phyloP scores from a whole-genome alignment of 2,113 vertebrate genomes.

The Phrynosoma blainvillii region DNA sequence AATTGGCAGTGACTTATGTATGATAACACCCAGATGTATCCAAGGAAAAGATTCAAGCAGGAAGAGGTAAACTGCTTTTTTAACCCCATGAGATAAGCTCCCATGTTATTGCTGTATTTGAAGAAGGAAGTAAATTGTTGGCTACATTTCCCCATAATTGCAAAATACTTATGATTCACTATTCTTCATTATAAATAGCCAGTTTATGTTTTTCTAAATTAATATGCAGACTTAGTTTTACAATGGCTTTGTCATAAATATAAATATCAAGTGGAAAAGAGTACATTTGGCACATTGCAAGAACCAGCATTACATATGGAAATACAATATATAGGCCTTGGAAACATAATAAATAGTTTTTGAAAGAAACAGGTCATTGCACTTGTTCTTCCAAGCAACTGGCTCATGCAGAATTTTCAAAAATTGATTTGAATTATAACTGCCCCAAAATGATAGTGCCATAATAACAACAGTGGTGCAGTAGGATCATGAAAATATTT shows the following conservation, averaged over 20 bases:
- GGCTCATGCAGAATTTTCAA: constrained; percentile 50
- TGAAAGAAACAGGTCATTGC: constrained; percentile 75
- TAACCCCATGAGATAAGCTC: too few species aligned
- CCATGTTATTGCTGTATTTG: not conserved
- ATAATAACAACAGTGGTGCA: constrained; percentile 45
- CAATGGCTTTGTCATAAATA: constrained; percentile 56
- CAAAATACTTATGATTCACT: not conserved
- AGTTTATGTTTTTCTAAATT: constrained; percentile 24
- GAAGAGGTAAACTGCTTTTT: too few species aligned
- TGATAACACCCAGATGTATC: too few species aligned
- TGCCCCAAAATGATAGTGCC: constrained; percentile 56
- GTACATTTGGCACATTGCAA: constrained; percentile 53
- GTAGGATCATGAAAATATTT: constrained; percentile 37
- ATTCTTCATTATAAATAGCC: constrained; percentile 5
- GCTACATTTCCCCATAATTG: constrained; percentile 4
- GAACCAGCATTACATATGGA: constrained; percentile 65
- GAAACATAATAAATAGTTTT: constrained; percentile 74
- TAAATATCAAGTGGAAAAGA: constrained; percentile 43
- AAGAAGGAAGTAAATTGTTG: not conserved
- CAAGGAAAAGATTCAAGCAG: too few species aligned
- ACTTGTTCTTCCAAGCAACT: constrained; percentile 64
- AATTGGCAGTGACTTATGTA: too few species aligned
- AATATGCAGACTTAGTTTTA: constrained; percentile 1
- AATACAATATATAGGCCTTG: constrained; percentile 69
- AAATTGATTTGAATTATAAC: constrained; percentile 59